A percentile compares a stretch with the other conserved stretches of the same genome.
phyloP scores from a whole-genome alignment of 2,888 invertebrate genomes.

The Epistrophella euchroma region DNA sequence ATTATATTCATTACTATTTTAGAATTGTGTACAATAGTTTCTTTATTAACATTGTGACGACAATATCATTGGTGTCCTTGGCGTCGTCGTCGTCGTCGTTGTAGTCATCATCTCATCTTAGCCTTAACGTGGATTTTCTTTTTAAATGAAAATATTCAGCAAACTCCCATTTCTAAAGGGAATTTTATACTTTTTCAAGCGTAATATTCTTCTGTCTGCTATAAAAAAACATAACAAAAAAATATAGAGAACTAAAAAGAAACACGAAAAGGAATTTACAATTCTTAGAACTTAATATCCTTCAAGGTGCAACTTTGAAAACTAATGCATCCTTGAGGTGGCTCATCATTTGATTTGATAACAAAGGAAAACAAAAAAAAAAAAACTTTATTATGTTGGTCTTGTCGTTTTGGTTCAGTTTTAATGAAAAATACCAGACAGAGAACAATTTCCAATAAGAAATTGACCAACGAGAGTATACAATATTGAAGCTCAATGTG shows the following conservation, averaged over 20 bases:
- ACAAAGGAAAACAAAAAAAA: background rate
- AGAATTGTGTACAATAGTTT: slow-evolving; percentile 10
- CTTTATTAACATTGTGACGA: background rate
- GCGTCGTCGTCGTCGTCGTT: background rate
- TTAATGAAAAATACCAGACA: background rate
- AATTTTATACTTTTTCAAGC: slow-evolving; percentile 21
- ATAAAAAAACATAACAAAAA: background rate
- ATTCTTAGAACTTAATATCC: slow-evolving; percentile 16
- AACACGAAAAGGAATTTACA: background rate
- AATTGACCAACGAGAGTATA: background rate
- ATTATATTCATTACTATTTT: slow-evolving; percentile 33
- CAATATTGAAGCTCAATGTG: background rate
- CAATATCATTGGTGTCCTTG: slow-evolving; percentile 6
- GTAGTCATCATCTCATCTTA: no score
- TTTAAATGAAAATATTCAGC: slow-evolving; percentile 10
- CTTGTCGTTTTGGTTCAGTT: background rate
- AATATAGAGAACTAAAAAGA: background rate
- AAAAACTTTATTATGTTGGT: background rate
- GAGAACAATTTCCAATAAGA: background rate
- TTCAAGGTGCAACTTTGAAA: slow-evolving; percentile 31
- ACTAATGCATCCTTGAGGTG: slow-evolving; percentile 16
- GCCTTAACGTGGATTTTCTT: slow-evolving; percentile 3
- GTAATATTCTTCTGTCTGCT: slow-evolving; percentile 4
- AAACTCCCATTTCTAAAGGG: background rate
- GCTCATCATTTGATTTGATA: background rate